These are phyloP conservation scores for Aporrectodea caliginosa DNA, from an alignment of 1,140 invertebrate species.

Conservation along the genomic window DNA sequence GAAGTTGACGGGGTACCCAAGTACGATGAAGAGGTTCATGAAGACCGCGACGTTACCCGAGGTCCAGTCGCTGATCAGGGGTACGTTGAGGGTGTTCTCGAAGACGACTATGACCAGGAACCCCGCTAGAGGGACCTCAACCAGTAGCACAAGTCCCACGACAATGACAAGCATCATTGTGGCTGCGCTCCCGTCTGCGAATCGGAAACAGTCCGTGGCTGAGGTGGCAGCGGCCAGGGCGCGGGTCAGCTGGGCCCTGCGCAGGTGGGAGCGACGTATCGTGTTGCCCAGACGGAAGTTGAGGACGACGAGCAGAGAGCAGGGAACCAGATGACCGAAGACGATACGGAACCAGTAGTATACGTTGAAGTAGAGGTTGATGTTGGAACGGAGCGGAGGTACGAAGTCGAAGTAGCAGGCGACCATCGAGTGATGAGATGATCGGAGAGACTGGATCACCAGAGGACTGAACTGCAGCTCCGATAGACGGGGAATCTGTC, in stretches of 20 bases:
- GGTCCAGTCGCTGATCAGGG: neutral
- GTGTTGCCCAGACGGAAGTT: conserved; percentile 82
- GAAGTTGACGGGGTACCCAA: conserved; percentile 67
- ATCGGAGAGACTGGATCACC: neutral
- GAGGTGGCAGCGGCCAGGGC: conserved; percentile 45
- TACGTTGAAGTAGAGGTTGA: conserved; percentile 70
- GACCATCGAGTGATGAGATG: neutral
- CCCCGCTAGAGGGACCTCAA: conserved; percentile 31
- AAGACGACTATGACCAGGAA: conserved; percentile 26
- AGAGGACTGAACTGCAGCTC: neutral
- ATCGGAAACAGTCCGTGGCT: conserved; percentile 56
- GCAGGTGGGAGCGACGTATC: conserved; percentile 67
- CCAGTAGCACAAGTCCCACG: conserved; percentile 30
- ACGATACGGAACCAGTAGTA: conserved; percentile 82
- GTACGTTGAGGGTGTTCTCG: conserved; percentile 27
- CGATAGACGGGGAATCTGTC: neutral
- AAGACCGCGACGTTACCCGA: neutral
- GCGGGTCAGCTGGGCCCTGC: neutral
- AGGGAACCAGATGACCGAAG: conserved; percentile 85
- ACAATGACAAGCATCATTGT: conserved; percentile 78
- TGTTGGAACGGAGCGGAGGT: conserved; percentile 51
- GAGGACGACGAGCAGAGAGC: conserved; percentile 78
- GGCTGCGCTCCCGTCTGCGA: conserved; percentile 79
- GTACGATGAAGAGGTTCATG: conserved; percentile 72
- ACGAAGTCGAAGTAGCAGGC: neutral